Conservation (phyloP, 2,113 vertebrate species). For the Lampris incognitus region DNA sequence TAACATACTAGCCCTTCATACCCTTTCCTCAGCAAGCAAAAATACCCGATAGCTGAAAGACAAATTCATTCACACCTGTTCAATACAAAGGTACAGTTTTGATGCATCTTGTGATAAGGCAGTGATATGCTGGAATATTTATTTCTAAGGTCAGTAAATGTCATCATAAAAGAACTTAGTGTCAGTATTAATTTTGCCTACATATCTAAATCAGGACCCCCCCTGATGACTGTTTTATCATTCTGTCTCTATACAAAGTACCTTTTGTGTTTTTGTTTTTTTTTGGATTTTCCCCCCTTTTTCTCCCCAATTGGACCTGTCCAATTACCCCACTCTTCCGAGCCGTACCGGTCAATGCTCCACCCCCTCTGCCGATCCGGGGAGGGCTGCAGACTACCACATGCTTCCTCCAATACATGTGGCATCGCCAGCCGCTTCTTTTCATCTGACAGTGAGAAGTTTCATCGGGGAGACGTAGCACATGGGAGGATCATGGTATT, state of each 20-base stretch:
- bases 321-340: too few relatives aligned
- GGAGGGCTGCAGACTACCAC: too few relatives aligned
- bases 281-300: too few relatives aligned
- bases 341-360: too few relatives aligned
- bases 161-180: conserved; percentile 21
- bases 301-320: too few relatives aligned
- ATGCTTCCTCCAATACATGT: too few relatives aligned
- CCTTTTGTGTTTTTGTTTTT: not conserved
- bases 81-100: conserved; percentile 53
- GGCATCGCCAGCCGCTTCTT: too few relatives aligned
- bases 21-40: conserved; percentile 7
- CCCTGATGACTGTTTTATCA: conserved; percentile 1
- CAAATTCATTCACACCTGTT: conserved; percentile 25
- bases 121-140: conserved; percentile 71
- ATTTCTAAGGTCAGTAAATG: conserved; percentile 29
- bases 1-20: conserved; percentile 40
- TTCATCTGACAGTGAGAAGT: too few relatives aligned
- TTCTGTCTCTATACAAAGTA: conserved; percentile 2
- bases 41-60: conserved; percentile 35
- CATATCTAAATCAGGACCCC: conserved; percentile 5
- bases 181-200: conserved; percentile 10
- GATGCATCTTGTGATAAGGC: conserved; percentile 61
- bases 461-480: too few relatives aligned
- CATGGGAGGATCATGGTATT: too few relatives aligned
- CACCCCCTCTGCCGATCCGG: too few relatives aligned